A percentile compares a stretch with the other conserved stretches of the same genome.
Evolutionary conservation across 2,888 invertebrate species (phyloP).

Genomic region (Pemphredon lugubris): DNA sequence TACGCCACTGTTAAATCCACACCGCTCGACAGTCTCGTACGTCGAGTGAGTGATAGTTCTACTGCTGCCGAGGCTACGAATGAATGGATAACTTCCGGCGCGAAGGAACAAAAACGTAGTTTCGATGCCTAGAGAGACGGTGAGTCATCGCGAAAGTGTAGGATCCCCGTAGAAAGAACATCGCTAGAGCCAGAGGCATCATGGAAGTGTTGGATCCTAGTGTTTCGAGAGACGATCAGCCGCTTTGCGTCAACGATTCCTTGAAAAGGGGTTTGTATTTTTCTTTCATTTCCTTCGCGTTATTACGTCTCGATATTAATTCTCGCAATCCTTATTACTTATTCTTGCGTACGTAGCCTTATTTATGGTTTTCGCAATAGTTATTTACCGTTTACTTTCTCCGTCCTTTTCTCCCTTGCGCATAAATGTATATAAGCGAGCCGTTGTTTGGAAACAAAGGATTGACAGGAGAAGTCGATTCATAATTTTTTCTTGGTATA

Average conservation of each 20-base stretch:
- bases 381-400: too few species aligned
- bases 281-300: too few species aligned
- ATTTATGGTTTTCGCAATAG: too few species aligned
- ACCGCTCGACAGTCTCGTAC: background rate
- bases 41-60: background rate
- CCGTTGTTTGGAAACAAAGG: conserved; percentile 58
- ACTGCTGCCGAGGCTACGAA: background rate
- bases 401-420: background rate
- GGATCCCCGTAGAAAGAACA: conserved; percentile 9
- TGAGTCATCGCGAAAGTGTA: conserved; percentile 58
- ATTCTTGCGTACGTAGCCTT: too few species aligned
- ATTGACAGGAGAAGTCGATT: background rate
- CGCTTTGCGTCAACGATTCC: conserved; percentile 75
- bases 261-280: conserved; percentile 74
- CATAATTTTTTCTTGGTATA: background rate
- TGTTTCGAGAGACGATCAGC: conserved; percentile 76
- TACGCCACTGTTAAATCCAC: background rate
- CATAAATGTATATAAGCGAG: background rate
- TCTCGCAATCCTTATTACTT: too few species aligned
- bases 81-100: conserved; percentile 4
- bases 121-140: conserved; percentile 20
- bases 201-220: conserved; percentile 79
- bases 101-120: conserved; percentile 8
- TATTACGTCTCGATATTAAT: too few species aligned
- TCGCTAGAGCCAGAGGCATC: conserved; percentile 5